Percentiles rank a stretch among this genome's conserved stretches.
These are phyloP conservation scores for Drosophila setifemur DNA, from an alignment of 1,140 invertebrate species.

Conservation along the genomic window DNA sequence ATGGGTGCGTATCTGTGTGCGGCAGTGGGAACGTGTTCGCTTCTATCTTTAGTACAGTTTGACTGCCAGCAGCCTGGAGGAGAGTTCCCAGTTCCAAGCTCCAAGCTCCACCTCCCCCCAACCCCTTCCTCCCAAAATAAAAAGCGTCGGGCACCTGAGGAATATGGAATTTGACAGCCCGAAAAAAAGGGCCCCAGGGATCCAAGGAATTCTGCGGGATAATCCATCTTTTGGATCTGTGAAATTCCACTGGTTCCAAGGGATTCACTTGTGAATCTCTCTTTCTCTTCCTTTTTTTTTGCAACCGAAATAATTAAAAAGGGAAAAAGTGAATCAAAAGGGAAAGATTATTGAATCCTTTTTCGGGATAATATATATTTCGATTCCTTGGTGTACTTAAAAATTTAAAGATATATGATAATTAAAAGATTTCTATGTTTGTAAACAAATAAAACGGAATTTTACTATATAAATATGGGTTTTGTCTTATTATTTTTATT, in stretches of 20 bases:
- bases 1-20: slow-evolving; percentile 25
- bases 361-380: no score
- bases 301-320: no score
- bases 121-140: slow-evolving; percentile 7
- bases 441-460: no score
- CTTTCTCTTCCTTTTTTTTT: no score
- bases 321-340: no score
- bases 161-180: slow-evolving; percentile 26
- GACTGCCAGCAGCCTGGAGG: no score
- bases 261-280: not conserved
- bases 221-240: slow-evolving; percentile 19
- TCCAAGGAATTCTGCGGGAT: slow-evolving; percentile 9
- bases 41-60: slow-evolving; percentile 76
- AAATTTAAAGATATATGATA: no score
- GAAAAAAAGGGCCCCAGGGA: not conserved
- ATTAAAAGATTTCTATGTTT: no score
- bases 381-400: no score
- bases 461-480: no score
- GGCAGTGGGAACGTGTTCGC: slow-evolving; percentile 57
- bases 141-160: slow-evolving; percentile 14
- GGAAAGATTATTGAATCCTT: no score
- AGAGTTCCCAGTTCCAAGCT: slow-evolving; percentile 19
- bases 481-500: no score
- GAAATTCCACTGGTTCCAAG: not conserved
- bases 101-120: slow-evolving; percentile 3